Percentiles rank a stretch among this genome's conserved stretches.
Evolutionary conservation across 2,888 invertebrate species (phyloP).

Genomic region (Phalera bucephala): DNA sequence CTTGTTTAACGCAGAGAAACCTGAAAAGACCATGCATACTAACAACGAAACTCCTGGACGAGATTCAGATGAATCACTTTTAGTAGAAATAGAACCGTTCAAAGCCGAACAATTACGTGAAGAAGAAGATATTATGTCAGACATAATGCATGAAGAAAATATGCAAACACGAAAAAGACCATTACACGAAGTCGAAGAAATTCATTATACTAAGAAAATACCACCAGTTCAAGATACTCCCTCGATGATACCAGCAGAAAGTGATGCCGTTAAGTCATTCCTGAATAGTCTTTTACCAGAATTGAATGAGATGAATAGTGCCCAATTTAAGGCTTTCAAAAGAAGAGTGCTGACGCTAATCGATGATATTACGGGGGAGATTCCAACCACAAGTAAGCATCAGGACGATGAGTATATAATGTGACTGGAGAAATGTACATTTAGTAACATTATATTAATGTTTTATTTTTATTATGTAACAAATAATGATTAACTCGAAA

Average conservation of each 20-base stretch:
- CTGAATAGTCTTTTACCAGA: conserved; percentile 36
- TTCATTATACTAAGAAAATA: not conserved
- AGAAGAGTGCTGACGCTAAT: conserved; percentile 30
- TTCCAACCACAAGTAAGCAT: conserved; percentile 5
- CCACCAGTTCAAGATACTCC: conserved; percentile 5
- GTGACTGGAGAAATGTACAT: not conserved
- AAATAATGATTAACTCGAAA: too few species aligned
- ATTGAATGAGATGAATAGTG: conserved; percentile 31
- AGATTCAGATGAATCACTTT: too few species aligned
- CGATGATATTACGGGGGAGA: conserved; percentile 24
- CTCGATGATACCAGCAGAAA: not conserved
- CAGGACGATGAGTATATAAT: conserved; percentile 10
- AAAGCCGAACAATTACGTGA: not conserved
- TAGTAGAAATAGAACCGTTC: not conserved
- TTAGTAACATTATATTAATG: too few species aligned
- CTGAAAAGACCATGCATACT: not conserved
- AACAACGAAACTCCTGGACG: too few species aligned
- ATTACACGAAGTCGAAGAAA: not conserved
- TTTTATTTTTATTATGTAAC: too few species aligned
- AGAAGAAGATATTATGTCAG: not conserved
- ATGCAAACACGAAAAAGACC: not conserved
- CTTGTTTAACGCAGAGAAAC: not conserved
- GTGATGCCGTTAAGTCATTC: conserved; percentile 21
- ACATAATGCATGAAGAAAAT: not conserved
- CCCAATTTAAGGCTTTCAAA: conserved; percentile 37